Evolutionary conservation across 2,797 vertebrate species (phyloP).

Genomic region (Sebastes goodei): DNA sequence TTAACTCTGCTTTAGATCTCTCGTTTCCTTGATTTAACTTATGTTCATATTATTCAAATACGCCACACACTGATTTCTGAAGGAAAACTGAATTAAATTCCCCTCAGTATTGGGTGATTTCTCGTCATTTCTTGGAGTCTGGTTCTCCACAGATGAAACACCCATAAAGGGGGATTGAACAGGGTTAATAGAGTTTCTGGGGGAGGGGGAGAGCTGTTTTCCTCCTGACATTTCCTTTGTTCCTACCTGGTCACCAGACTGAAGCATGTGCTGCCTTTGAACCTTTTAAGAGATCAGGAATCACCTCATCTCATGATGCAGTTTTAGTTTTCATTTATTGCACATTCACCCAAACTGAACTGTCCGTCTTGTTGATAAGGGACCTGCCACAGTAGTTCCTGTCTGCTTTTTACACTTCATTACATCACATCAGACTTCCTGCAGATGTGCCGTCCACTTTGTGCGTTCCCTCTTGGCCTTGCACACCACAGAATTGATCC

Average conservation of each 20-base stretch:
- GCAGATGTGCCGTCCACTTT: neutral
- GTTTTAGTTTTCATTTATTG: neutral
- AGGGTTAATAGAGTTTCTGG: neutral
- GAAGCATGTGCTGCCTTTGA: neutral
- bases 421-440: constrained; percentile 11
- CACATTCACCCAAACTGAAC: neutral
- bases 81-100: neutral
- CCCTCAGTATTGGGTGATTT: neutral
- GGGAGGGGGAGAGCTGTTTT: constrained; percentile 30
- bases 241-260: constrained; percentile 26
- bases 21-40: neutral
- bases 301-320: neutral
- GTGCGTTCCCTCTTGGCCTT: neutral
- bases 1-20: neutral
- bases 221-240: constrained; percentile 44
- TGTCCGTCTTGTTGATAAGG: neutral
- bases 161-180: neutral
- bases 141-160: constrained; percentile 2
- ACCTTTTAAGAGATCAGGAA: neutral
- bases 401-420: neutral
- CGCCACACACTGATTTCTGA: neutral
- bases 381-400: neutral
- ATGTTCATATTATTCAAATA: neutral
- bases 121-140: neutral
- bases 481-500: neutral